phyloP scores from a whole-genome alignment of 1,140 invertebrate genomes.

The Trigoniulus corallinus region DNA sequence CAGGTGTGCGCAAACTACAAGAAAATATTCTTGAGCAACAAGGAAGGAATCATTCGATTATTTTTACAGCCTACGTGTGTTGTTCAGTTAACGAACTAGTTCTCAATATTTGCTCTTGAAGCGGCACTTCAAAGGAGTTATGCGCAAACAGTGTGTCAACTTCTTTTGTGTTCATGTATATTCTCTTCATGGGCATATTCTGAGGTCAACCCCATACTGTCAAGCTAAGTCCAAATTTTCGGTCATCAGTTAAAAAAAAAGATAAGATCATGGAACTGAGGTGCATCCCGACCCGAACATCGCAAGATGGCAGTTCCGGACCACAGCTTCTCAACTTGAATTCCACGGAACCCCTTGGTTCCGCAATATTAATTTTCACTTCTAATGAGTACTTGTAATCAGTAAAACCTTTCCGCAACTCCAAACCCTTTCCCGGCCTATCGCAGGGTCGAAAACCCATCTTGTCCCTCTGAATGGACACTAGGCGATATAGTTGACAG shows the following conservation, averaged over 20 bases:
- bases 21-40: neutral
- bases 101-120: neutral
- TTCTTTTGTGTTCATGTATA: neutral
- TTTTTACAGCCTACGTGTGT: neutral
- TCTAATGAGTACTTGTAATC: too few relatives aligned
- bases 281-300: neutral
- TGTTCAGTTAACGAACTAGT: neutral
- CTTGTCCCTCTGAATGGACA: too few relatives aligned
- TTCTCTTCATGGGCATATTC: neutral
- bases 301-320: neutral
- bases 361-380: too few relatives aligned
- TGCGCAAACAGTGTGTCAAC: neutral
- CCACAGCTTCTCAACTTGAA: too few relatives aligned
- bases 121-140: neutral
- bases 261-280: neutral
- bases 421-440: too few relatives aligned
- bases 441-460: too few relatives aligned
- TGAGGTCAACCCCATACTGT: neutral
- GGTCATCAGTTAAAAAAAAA: neutral
- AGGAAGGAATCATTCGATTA: neutral
- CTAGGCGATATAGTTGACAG: too few relatives aligned
- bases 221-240: neutral
- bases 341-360: too few relatives aligned
- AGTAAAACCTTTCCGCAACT: too few relatives aligned
- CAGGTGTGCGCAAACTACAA: neutral